A percentile compares a stretch with the other conserved stretches of the same genome.
Conservation (phyloP, 2,888 invertebrate genomes). For the Rhagonycha lutea region DNA sequence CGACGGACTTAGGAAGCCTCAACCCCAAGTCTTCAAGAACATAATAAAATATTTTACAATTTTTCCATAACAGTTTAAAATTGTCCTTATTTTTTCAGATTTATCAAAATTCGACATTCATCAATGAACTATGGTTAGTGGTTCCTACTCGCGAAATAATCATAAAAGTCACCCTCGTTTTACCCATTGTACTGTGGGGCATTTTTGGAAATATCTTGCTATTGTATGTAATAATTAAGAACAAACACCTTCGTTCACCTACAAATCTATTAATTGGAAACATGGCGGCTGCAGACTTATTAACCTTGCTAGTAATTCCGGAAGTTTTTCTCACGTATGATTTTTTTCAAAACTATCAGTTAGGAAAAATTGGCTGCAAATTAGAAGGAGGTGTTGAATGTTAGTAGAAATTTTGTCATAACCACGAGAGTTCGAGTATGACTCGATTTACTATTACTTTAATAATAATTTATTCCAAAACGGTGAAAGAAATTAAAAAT, state of each 20-base stretch:
- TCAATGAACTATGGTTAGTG: conserved; percentile 69
- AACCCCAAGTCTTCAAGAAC: too few relatives aligned
- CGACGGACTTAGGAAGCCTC: too few relatives aligned
- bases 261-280: conserved; percentile 76
- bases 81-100: not conserved
- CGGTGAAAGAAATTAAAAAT: not conserved
- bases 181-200: conserved; percentile 67
- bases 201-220: conserved; percentile 70
- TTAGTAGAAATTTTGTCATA: not conserved
- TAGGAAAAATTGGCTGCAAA: conserved; percentile 75
- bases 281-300: conserved; percentile 72
- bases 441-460: not conserved
- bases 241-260: conserved; percentile 67
- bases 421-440: too few relatives aligned
- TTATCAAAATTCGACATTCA: conserved; percentile 53
- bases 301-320: conserved; percentile 70
- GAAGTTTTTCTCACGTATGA: conserved; percentile 75
- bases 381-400: conserved; percentile 79
- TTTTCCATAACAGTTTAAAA: too few relatives aligned
- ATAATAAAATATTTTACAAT: too few relatives aligned
- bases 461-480: not conserved
- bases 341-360: conserved; percentile 77
- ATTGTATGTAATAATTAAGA: conserved; percentile 64
- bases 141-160: conserved; percentile 64
- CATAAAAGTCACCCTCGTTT: conserved; percentile 63